Base-by-base conservation (phyloP, 1,140 invertebrate genomes). In the Acyrthosiphon pisum region DNA sequence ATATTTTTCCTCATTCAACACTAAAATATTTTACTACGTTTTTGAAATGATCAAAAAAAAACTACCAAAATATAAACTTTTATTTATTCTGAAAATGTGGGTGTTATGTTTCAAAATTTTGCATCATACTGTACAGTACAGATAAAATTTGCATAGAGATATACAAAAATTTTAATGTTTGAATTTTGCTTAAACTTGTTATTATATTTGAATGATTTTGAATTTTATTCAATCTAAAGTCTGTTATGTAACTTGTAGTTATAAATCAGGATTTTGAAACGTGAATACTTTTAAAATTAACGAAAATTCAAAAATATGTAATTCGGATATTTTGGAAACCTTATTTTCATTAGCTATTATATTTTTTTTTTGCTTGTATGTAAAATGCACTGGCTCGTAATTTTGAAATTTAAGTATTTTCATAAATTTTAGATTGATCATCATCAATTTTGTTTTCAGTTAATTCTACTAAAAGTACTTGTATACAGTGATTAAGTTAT, bases 401-500 rank as follows among this genome's bases (percentile, higher is more conserved):
- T 41, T 84, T 53, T 35, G 20, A 8, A 35, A 90, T 44, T 41
- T 41, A 22, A 68, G 18, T 50, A 11, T 44, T 90, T 53, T 56
- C 48, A 37, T 23, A 14, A 53, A 50, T 53, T 37, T 89, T 8
- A 90, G 44, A 90, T 68, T 68, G 11, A 90, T 90, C 37, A n/a
- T 90, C 53, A 44, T 68, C 48, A 44, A 56, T 90, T 68, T 68
- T n/a, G 8, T 68, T 41, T 90, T 37, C 20, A 26, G 26, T 68
- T 44, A 90, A 60, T 90, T 60, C 53, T 20, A 18, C 89, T 90
- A 44, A 90, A 26, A 90, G 35, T 44, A n/a, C 50, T 44, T 90
- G 23, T 90, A 90, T 68, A 68, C 14, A 68, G 26, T 68, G 53
- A 68, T 90, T 90, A 60, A 60, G 89, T 68, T 68, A 90, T 90